Evolutionary conservation across 2,113 vertebrate species (phyloP), one percentile per base, ranked within the genome.

Genomic region (Pica pica): DNA sequence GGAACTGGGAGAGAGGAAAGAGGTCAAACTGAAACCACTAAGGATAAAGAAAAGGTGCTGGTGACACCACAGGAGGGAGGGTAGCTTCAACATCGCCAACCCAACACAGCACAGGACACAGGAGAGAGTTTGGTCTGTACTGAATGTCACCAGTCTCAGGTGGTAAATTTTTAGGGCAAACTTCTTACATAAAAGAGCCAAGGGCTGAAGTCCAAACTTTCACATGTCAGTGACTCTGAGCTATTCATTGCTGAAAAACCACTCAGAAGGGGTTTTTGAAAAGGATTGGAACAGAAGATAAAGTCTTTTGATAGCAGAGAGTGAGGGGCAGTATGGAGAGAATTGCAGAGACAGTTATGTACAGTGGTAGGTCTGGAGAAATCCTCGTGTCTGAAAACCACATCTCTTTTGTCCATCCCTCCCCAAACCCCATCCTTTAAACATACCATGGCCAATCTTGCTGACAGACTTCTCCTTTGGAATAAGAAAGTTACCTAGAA

Each of bases 401-500:
- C 30, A 37, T 47, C 13, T 21, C 70, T 60, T 24, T 17, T 39
- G 14, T 13, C 41, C 22, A 24, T 11, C 31, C 42, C 67, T 46
- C 71, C 33, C 42, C 64, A 75, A 92, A 33, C 11, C 26, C 39
- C 22, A 19, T 14, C 30, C 55, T 12, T 63, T 53, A 33, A 71
- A 88, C 98, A 87, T 95, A 99, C 99, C 99, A 0, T 99, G 99
- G 76, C 99, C 99, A 28, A 99, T 98, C 98, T 99, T 99, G 97
- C 99, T 99, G 65, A 99, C 23, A 0, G 99, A 99, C 27, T 88
- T 98, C 93, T 99, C 98, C 56, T 97, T 99, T 42, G 98, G 97
- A 39, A 99, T 89, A 50, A 98, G 95, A 94, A 99, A 99, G 70
- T 99, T 98, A 41, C 99, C 99, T 99, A 93, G 5, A 31, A 61